A percentile compares a stretch with the other conserved stretches of the same genome.
These are phyloP conservation scores for Xenentodon cancila DNA, from an alignment of 2,797 vertebrate genomes.

Conservation along the genomic window DNA sequence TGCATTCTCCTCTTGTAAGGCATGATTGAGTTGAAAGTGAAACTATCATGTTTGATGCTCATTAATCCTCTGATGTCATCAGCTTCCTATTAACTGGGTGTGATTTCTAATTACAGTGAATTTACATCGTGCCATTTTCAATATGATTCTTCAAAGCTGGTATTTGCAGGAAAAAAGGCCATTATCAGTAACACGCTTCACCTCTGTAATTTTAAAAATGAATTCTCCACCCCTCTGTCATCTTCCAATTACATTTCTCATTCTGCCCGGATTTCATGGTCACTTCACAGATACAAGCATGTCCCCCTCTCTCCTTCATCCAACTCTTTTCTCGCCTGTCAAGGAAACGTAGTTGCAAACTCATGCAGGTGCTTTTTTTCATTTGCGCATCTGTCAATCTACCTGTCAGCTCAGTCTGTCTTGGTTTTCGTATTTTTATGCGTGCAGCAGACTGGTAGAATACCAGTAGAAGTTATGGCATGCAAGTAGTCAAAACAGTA, in stretches of 20 bases:
- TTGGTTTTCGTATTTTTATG: slow-evolving; percentile 23
- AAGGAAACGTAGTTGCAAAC: slow-evolving; percentile 25
- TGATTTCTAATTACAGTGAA: slow-evolving; percentile 64
- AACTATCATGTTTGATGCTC: slow-evolving; percentile 47
- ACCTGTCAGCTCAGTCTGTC: slow-evolving; percentile 6
- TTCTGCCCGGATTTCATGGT: slow-evolving; percentile 76
- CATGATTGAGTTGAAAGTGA: slow-evolving; percentile 39
- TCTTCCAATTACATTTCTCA: slow-evolving; percentile 76
- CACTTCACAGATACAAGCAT: slow-evolving; percentile 58
- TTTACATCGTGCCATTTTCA: slow-evolving; percentile 52
- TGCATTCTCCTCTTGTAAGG: slow-evolving; percentile 14
- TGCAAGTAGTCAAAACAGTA: slow-evolving; percentile 10
- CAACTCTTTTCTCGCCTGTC: slow-evolving; percentile 31
- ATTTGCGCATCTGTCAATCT: slow-evolving; percentile 12
- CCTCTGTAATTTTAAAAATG: slow-evolving; percentile 73
- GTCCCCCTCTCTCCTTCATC: slow-evolving; percentile 63
- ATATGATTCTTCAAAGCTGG: slow-evolving; percentile 29
- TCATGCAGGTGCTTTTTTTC: slow-evolving; percentile 23
- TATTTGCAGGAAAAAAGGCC: slow-evolving; percentile 59
- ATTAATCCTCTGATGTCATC: slow-evolving; percentile 68
- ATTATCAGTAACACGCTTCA: slow-evolving; percentile 63
- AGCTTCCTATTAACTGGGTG: slow-evolving; percentile 62
- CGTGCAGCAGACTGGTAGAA: not conserved
- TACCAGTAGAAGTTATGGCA: not conserved
- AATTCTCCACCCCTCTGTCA: slow-evolving; percentile 64